Conservation (phyloP, 2,113 vertebrate genomes). For the Falcunculus frontatus region DNA sequence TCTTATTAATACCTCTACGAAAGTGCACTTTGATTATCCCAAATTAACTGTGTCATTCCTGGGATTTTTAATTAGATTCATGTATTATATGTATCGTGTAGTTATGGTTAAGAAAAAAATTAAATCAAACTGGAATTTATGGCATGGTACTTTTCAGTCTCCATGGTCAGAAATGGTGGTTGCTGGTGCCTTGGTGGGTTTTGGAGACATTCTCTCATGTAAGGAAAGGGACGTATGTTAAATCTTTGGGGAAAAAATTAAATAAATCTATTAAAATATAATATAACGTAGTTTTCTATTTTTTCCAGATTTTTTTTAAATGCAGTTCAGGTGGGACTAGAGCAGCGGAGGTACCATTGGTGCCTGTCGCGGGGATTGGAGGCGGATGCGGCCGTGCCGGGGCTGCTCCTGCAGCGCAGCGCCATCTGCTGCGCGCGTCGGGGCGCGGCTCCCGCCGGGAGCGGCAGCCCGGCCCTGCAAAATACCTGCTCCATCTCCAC, state of each 20-base stretch:
- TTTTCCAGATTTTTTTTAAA: neutral
- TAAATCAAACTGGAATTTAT: neutral
- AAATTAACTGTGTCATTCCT: neutral
- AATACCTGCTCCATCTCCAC: accelerated
- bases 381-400: neutral
- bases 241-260: too few species aligned
- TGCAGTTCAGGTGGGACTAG: neutral
- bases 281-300: neutral
- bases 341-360: neutral
- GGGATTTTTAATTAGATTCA: neutral
- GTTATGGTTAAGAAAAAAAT: neutral
- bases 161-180: neutral
- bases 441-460: neutral
- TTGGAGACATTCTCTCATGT: neutral
- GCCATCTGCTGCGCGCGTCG: constrained; percentile 67
- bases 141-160: neutral
- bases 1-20: neutral
- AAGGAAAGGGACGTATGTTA: neutral
- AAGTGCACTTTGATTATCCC: neutral
- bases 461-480: neutral
- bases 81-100: neutral
- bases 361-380: neutral
- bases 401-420: constrained; percentile 51
- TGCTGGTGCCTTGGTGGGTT: neutral
- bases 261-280: too few species aligned